Percentiles rank a stretch among this genome's conserved stretches.
phyloP scores from a whole-genome alignment of 1,140 invertebrate genomes.

The Cherax quadricarinatus region DNA sequence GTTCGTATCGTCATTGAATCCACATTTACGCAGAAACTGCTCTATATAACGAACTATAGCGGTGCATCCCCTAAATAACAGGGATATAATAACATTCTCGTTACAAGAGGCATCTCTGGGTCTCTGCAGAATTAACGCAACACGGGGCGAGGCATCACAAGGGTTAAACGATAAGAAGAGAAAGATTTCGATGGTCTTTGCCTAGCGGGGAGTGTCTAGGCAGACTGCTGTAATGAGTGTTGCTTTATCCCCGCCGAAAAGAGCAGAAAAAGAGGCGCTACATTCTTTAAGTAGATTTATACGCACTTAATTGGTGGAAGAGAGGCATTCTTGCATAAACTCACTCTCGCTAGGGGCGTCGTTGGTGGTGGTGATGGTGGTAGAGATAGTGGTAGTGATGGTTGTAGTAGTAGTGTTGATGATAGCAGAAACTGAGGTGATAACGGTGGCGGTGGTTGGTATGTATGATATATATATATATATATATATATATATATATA shows the following conservation, averaged over 20 bases:
- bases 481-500: too few species aligned
- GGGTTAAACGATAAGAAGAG: not conserved
- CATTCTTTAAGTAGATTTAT: constrained; percentile 62
- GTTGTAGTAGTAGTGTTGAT: too few species aligned
- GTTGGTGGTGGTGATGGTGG: not conserved
- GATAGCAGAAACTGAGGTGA: too few species aligned
- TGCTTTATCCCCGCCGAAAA: constrained; percentile 37
- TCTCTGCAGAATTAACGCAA: not conserved
- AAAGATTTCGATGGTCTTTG: not conserved
- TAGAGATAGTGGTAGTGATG: not conserved
- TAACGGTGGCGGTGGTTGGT: too few species aligned
- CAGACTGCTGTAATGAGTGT: constrained; percentile 22
- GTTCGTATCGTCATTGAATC: not conserved
- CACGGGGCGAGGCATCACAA: not conserved
- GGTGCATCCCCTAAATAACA: not conserved
- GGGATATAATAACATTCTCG: not conserved
- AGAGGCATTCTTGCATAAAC: constrained; percentile 48
- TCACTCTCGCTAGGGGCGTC: not conserved
- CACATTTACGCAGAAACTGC: not conserved
- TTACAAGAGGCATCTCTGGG: not conserved
- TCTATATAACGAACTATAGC: not conserved
- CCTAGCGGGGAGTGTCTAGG: not conserved
- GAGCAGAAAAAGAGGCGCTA: constrained; percentile 44
- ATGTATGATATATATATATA: too few species aligned
- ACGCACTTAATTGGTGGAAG: constrained; percentile 56